Evolutionary conservation across 2,113 vertebrate species (phyloP).

Genomic region (Speoplatyrhinus poulsoni): DNA sequence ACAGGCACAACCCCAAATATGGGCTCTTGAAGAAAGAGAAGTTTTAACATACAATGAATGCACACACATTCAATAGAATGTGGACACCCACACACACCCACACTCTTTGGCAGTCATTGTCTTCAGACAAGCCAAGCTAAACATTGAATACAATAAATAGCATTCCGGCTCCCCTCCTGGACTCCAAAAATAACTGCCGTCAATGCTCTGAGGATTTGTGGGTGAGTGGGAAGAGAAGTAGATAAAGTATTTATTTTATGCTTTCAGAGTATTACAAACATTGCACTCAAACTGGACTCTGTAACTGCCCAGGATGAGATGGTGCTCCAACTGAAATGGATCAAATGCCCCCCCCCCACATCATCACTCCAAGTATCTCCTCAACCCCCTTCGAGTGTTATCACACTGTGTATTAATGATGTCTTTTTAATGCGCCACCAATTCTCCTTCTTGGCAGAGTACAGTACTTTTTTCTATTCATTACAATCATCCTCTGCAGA

Average conservation of each 20-base stretch:
- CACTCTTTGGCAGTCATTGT: constrained; percentile 5
- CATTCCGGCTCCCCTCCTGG: constrained; percentile 5
- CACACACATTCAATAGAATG: background rate
- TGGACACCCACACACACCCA: background rate
- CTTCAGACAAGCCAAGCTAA: constrained; percentile 25
- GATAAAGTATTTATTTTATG: too few species aligned
- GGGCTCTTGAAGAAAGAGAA: background rate
- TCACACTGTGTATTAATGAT: background rate
- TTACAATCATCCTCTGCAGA: constrained; percentile 16
- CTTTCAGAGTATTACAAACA: too few species aligned
- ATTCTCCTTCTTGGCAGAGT: constrained; percentile 31
- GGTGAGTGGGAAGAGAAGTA: too few species aligned
- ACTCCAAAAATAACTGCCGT: constrained; percentile 37
- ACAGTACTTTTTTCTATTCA: constrained; percentile 24
- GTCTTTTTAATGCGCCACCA: constrained; percentile 28
- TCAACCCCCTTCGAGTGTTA: too few species aligned
- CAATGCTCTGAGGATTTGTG: background rate
- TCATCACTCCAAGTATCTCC: constrained; percentile 13
- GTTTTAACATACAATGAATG: background rate
- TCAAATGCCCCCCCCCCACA: background rate
- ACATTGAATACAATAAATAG: constrained; percentile 16
- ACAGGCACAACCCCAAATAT: background rate
- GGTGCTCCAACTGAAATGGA: background rate
- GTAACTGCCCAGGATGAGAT: background rate
- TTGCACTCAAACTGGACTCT: background rate